Evolutionary conservation across 2,113 vertebrate species (phyloP), one percentile per base, ranked within the genome.

Genomic region (Rhegmatorhina hoffmannsi): DNA sequence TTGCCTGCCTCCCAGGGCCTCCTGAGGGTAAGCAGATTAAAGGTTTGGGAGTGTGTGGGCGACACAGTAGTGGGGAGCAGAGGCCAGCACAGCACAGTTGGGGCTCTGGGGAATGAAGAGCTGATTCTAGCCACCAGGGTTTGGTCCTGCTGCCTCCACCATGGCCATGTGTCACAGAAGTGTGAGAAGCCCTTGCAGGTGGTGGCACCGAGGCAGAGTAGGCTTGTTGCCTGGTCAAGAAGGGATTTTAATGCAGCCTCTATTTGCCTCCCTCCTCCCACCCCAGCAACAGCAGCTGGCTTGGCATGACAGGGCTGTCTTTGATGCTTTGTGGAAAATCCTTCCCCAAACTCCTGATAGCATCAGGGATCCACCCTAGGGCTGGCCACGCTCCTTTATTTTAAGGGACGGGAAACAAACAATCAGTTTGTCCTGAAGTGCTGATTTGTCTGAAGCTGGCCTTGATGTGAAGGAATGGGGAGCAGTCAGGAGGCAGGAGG

Each of bases 11-110:
- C 60, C 20, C 47, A 86, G 89, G 55, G 83, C 47, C 82, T 93
- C 88, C 68, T 81, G 72, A 92, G 68, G 23, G 68, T 94, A 96
- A 96, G 92, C 46, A 92, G 96, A 96, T 97, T 95, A 96, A 87
- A 63, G 64, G 12, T 94, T 93, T 92, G 85, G 88, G 74, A 70
- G 24, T 1, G 0, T 18, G 43, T 70, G 59, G 88, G 50, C 5
- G 0, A 38, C 23, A 0, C 16, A 0, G 73, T 55, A 59, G 43
- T 63, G 52, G 13, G 29, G 76, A 92, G 68, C 59, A 90, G 79
- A 93, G 94, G 94, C 76, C 52, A 0, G 12, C 0, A 0, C 1
- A 0, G 29, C 10, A 3, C 66, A 68, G 58, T 40, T 11, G 0
- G 26, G 36, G 12, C 55, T 47, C 0, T 0, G 12, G 29, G 60